Evolutionary conservation across 2,888 invertebrate species (phyloP).

Genomic region (Tetramorium bicarinatum): DNA sequence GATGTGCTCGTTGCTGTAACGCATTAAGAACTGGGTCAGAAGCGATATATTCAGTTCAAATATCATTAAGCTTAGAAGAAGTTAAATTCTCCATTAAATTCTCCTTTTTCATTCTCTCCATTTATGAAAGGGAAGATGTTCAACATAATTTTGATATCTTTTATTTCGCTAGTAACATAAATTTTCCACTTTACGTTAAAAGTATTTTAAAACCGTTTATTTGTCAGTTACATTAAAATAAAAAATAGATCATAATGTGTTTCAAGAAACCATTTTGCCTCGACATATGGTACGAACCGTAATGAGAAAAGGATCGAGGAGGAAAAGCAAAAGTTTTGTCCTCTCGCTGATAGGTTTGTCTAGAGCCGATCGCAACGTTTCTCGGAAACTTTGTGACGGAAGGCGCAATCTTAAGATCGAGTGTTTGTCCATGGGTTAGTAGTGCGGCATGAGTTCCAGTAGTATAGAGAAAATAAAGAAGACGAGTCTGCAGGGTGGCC

Average conservation of each 20-base stretch:
- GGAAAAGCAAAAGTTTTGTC: slow-evolving; percentile 21
- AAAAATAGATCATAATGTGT: not conserved
- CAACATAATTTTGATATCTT: not conserved
- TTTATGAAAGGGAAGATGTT: not conserved
- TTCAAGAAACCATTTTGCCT: not conserved
- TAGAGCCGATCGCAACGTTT: slow-evolving; percentile 31
- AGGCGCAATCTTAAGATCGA: slow-evolving; percentile 57
- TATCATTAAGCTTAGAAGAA: not conserved
- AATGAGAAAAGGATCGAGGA: not conserved
- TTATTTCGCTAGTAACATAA: not conserved
- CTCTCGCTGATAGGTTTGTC: slow-evolving; percentile 28
- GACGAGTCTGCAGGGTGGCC: slow-evolving; percentile 79
- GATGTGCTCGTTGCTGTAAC: slow-evolving; percentile 11
- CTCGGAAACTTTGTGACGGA: slow-evolving; percentile 49
- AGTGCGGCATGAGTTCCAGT: slow-evolving; percentile 61
- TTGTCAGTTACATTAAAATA: not conserved
- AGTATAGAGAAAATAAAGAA: slow-evolving; percentile 68
- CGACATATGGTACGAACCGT: not conserved
- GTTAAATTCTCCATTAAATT: not conserved
- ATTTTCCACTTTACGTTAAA: not conserved
- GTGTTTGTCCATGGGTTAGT: slow-evolving; percentile 65
- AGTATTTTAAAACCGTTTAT: not conserved
- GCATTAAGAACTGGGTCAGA: slow-evolving; percentile 23
- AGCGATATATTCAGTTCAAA: not conserved
- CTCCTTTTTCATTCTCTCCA: not conserved